phyloP scores from a whole-genome alignment of 2,113 vertebrate species.

The Sardina pilchardus region DNA sequence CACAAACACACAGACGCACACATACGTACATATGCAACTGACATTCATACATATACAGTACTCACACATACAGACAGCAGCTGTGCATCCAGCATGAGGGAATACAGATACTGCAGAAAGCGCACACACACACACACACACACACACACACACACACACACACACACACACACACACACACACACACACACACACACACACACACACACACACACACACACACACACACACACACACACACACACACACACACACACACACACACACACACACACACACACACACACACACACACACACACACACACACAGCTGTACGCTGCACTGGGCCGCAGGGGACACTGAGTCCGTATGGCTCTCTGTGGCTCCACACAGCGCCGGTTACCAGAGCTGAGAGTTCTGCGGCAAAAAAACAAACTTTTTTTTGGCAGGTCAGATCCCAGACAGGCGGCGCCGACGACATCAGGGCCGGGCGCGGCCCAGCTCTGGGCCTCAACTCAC shows the following conservation, averaged over 20 bases:
- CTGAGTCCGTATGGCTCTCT: background rate
- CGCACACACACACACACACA: background rate
- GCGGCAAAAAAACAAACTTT: background rate
- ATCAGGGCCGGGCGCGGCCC: background rate
- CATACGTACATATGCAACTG: background rate
- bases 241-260: background rate
- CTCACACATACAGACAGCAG: background rate
- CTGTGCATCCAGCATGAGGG: slow-evolving; percentile 1
- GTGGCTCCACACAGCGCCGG: background rate
- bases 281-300: slow-evolving; percentile 9
- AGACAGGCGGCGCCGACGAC: background rate
- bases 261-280: background rate
- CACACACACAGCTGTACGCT: slow-evolving; percentile 13
- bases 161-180: slow-evolving; percentile 23
- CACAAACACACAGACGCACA: background rate
- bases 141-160: slow-evolving; percentile 20
- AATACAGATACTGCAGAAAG: background rate
- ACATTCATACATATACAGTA: background rate
- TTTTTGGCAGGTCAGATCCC: slow-evolving; percentile 1
- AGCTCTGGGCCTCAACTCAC: background rate
- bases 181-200: slow-evolving; percentile 20
- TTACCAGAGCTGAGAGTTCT: background rate
- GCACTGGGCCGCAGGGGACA: background rate
- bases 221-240: slow-evolving; percentile 4
- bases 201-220: background rate